Base-by-base conservation (phyloP, 2,888 invertebrate species). In the Spicauda simplicius region DNA sequence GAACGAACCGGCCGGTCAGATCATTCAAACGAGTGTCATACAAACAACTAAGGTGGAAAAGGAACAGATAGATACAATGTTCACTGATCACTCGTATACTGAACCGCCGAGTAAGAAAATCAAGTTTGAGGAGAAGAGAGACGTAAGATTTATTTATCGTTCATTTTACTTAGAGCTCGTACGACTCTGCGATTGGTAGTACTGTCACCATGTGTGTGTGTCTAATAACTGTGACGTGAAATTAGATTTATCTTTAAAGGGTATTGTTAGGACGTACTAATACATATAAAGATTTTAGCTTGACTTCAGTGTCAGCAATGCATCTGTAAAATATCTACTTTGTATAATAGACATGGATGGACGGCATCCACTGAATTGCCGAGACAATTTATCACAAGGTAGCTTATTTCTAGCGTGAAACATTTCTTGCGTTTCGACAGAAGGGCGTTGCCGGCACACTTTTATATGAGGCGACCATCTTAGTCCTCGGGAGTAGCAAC, bases 61-160 rank as follows among this genome's bases (percentile, higher is more conserved):
- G 60, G 90, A 90, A 0, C 77, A 77, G 33, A 75, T 77, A 0
- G 91, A 91, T 1, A 76, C 79, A 0, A 83, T 87, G 7, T 82
- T 81, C 0, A 79, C 83, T 0, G 91, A 91, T 60, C 91, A 91
- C 66, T 86, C 90, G 14, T 91, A 91, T 64, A 87, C 85, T 0
- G 93, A 92, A 64, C 92, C 92, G 1, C 88, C 91, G 4, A 53
- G 37, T 25, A 93, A 93, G 79, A 92, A 88, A 71, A n/a, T 72
- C 0, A 93, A 90, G 70, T 37, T 83, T 2, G 92, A 92, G 6
- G 89, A 90, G 0, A 90, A 86, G 63, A 74, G 77, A 69, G 88
- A 90, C 77, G 90, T 90, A 59, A 50, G 70, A 63, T 48, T 48
- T 33, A 37, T 12, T 56, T 37, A 41, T 37, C 12, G 14, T 41